A percentile compares a stretch with the other conserved stretches of the same genome.
phyloP scores from a whole-genome alignment of 2,113 vertebrate species.

The Saccopteryx leptura region DNA sequence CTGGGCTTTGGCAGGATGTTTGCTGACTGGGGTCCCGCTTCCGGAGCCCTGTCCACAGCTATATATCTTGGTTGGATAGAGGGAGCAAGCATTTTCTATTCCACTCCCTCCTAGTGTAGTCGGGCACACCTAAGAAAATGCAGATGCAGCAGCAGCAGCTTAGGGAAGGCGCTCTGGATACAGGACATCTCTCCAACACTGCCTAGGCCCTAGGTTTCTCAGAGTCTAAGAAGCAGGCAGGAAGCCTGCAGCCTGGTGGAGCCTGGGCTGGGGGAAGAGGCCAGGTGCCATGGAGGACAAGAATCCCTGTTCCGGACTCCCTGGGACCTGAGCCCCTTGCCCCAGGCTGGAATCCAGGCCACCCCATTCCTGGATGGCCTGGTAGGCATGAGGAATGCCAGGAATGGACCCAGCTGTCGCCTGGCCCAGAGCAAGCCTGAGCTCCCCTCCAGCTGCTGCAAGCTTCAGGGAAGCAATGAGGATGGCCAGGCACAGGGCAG shows the following conservation, averaged over 20 bases:
- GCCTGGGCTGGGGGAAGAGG: background rate
- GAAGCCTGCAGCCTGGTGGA: background rate
- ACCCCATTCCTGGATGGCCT: background rate
- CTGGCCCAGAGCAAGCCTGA: background rate
- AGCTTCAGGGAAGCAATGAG: background rate
- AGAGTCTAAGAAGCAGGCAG: background rate
- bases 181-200: background rate
- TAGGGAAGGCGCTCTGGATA: background rate
- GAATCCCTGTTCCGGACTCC: background rate
- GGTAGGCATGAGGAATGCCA: background rate
- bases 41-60: background rate
- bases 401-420: slow-evolving; percentile 59
- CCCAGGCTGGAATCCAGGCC: background rate
- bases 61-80: rapidly evolving
- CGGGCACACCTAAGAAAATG: background rate
- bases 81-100: background rate
- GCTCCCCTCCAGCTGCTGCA: slow-evolving; percentile 9
- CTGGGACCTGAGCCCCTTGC: slow-evolving; percentile 15
- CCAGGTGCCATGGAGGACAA: background rate
- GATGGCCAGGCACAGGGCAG: background rate
- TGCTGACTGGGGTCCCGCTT: background rate
- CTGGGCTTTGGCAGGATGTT: background rate
- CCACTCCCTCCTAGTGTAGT: rapidly evolving
- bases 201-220: background rate
- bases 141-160: rapidly evolving